Percentiles rank a stretch among this genome's conserved stretches.
Evolutionary conservation across 2,797 vertebrate genomes (phyloP).

Genomic region (Typhlichthys eigenmanni): DNA sequence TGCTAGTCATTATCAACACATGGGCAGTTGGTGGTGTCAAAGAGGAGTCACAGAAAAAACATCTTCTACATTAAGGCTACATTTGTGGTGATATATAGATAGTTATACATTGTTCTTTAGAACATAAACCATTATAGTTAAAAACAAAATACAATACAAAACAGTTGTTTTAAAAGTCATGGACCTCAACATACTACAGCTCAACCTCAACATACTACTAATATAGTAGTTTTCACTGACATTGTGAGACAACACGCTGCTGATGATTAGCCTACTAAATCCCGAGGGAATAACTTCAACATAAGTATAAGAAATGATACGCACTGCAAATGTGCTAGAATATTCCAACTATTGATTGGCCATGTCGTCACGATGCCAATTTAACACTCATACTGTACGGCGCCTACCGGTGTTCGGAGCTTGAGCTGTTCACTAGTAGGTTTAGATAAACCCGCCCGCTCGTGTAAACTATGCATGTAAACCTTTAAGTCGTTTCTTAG

Average conservation of each 20-base stretch:
- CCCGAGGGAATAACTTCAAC: too few species aligned
- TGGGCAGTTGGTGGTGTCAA: constrained; percentile 26
- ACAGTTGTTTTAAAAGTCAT: too few species aligned
- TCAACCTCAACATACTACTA: neutral
- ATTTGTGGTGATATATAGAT: constrained; percentile 5
- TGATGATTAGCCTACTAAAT: too few species aligned
- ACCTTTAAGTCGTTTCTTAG: neutral
- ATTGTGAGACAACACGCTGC: too few species aligned
- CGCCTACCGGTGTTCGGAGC: constrained; percentile 48
- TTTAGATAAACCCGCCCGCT: constrained; percentile 48
- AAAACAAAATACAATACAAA: neutral
- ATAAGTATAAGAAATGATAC: neutral
- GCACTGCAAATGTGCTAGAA: constrained; percentile 66
- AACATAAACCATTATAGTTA: neutral
- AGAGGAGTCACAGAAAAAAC: constrained; percentile 6
- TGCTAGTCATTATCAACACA: constrained; percentile 28
- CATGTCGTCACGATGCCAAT: constrained; percentile 55
- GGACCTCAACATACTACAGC: too few species aligned
- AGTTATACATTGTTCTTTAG: too few species aligned
- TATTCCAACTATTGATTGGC: constrained; percentile 62
- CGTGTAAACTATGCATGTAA: neutral
- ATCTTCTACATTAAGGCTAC: too few species aligned
- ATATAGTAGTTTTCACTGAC: neutral
- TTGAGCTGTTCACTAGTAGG: neutral
- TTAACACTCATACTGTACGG: constrained; percentile 17